Conservation (phyloP, 2,113 vertebrate species). For the Megaleporinus macrocephalus region DNA sequence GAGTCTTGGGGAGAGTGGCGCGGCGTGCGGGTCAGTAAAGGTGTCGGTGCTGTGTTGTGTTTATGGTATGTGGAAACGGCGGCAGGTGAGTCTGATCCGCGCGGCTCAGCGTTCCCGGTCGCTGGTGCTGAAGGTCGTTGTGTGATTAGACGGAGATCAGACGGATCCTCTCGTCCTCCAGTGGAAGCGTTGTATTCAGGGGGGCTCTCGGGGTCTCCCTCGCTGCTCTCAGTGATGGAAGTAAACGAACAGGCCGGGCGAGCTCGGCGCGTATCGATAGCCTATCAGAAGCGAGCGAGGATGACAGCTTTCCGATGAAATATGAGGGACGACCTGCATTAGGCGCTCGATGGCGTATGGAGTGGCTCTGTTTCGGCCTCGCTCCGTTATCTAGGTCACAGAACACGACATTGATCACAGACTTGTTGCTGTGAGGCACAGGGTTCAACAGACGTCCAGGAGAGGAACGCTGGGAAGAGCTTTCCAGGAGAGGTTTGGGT, state of each 20-base stretch:
- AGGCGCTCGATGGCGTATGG: slow-evolving; percentile 75
- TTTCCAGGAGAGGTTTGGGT: no score
- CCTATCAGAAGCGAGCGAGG: slow-evolving; percentile 16
- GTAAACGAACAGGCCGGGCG: not conserved
- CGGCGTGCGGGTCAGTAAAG: no score
- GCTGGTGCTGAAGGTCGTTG: no score
- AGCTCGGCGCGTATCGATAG: not conserved
- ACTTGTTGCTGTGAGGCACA: slow-evolving; percentile 64
- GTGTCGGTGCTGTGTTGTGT: no score
- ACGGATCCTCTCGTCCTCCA: no score
- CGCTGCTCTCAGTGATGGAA: not conserved
- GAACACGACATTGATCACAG: slow-evolving; percentile 68
- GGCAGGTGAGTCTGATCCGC: no score
- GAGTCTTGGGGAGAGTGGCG: no score
- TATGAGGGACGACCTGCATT: slow-evolving; percentile 73
- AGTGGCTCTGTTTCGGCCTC: slow-evolving; percentile 57
- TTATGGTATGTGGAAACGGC: no score
- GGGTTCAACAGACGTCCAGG: not conserved
- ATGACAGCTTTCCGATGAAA: slow-evolving; percentile 77
- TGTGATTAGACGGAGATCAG: not conserved
- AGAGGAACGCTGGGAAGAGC: no score
- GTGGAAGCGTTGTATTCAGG: not conserved
- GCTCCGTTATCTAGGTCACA: slow-evolving; percentile 71
- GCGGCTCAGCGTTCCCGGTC: no score
- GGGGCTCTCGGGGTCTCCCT: not conserved